Evolutionary conservation across 2,888 invertebrate genomes (phyloP).

Genomic region (Vesta saturnalis): DNA sequence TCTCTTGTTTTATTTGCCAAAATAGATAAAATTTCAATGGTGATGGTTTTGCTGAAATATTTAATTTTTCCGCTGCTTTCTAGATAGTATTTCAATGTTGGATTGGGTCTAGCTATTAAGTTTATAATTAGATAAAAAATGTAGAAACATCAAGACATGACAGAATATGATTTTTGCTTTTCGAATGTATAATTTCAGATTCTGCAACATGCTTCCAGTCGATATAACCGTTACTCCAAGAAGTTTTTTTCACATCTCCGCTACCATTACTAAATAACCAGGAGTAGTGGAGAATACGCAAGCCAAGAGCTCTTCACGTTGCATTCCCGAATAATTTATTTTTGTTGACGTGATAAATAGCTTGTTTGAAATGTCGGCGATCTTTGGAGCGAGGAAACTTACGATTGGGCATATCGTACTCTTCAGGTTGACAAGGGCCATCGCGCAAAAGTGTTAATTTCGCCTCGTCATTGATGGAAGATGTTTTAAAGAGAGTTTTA

Average conservation of each 20-base stretch:
- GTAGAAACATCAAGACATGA: neutral
- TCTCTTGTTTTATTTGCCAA: slow-evolving; percentile 4
- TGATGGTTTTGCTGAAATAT: slow-evolving; percentile 2
- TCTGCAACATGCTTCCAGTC: slow-evolving; percentile 3
- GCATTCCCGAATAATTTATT: neutral
- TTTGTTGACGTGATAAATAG: slow-evolving; percentile 1
- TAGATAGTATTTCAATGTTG: neutral
- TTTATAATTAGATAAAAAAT: neutral
- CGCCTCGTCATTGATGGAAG: neutral
- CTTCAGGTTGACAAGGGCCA: neutral
- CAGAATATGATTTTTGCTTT: neutral
- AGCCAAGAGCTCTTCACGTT: neutral
- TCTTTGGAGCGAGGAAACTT: neutral
- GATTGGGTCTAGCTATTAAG: neutral
- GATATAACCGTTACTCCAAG: slow-evolving; percentile 1
- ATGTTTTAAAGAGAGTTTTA: slow-evolving; percentile 3
- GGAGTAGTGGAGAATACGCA: neutral
- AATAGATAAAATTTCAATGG: neutral
- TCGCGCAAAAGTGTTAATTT: slow-evolving; percentile 3
- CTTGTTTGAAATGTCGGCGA: neutral
- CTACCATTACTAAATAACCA: neutral
- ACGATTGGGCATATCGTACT: slow-evolving; percentile 1
- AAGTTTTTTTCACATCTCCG: neutral
- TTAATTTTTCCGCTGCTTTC: neutral
- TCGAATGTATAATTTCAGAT: neutral